These are phyloP conservation scores for Cydia pomonella DNA, from an alignment of 1,140 invertebrate species.

Conservation along the genomic window DNA sequence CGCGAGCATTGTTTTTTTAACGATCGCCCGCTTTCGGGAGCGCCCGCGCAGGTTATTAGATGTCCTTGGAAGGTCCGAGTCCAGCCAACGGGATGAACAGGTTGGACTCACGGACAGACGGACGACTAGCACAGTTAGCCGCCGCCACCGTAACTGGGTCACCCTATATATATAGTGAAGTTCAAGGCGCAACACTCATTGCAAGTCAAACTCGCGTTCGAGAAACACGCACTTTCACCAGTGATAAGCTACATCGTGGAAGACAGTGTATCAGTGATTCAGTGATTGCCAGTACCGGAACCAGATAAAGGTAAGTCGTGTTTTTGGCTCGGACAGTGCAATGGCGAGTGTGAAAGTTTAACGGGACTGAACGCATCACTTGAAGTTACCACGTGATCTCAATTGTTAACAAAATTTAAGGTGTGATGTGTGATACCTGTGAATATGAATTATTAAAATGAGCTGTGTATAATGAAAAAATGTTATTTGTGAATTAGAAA, in stretches of 20 bases:
- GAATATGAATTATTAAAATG: not conserved
- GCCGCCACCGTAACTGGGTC: slow-evolving; percentile 70
- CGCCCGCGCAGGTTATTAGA: slow-evolving; percentile 36
- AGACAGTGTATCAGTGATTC: slow-evolving; percentile 73
- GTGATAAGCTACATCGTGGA: slow-evolving; percentile 66
- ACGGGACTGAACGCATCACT: slow-evolving; percentile 36
- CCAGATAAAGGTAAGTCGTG: slow-evolving; percentile 66
- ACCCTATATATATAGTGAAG: slow-evolving; percentile 79
- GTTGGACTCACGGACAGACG: slow-evolving; percentile 61
- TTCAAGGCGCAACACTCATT: slow-evolving; percentile 76
- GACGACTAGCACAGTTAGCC: slow-evolving; percentile 72
- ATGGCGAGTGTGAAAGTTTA: slow-evolving; percentile 53
- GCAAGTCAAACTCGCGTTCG: slow-evolving; percentile 72
- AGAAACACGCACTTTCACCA: slow-evolving; percentile 76
- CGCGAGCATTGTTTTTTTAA: slow-evolving; percentile 17
- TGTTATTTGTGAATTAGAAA: not conserved
- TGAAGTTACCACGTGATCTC: slow-evolving; percentile 37
- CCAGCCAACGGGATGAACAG: slow-evolving; percentile 67
- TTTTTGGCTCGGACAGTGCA: slow-evolving; percentile 43
- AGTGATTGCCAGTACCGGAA: slow-evolving; percentile 61
- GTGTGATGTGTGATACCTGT: slow-evolving; percentile 11
- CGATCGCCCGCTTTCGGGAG: slow-evolving; percentile 27
- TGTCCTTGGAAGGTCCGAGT: slow-evolving; percentile 69
- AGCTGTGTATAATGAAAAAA: not conserved
- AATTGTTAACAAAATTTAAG: slow-evolving; percentile 18